Evolutionary conservation across 2,888 invertebrate species (phyloP), one percentile per base, ranked within the genome.

Genomic region (Nematopogon swammerdamellus): DNA sequence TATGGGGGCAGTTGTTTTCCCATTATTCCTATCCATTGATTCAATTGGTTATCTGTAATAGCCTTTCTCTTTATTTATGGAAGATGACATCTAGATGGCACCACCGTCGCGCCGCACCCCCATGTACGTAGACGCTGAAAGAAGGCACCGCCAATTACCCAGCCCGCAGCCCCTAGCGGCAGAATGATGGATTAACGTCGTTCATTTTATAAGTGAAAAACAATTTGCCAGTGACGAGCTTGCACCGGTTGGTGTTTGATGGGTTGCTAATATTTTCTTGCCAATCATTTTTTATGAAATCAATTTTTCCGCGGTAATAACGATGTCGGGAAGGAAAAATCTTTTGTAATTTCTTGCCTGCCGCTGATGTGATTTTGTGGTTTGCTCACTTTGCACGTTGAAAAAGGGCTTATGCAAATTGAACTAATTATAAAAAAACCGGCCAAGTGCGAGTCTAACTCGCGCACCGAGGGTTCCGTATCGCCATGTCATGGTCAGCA

Each of bases 231-330:
- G 17, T 18, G 36, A 64, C 65, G 68, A 72, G 70, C 70, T 55
- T 71, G 72, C 73, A 73, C 67, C 68, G 61, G 36, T 8, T 14
- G 36, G 36, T 14, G 36, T 36, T 36, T 8, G 36, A 36, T 36
- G 36, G 36, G 36, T 36, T 65, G 73, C 71, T 72, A 74, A 76
- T 75, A 74, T 73, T 72, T 69, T 70, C 71, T 70, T 76, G 76
- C 77, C 77, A 77, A 77, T 77, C 77, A 77, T 68, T 67, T 63
- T 63, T 61, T 25, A 25, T 63, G 65, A 66, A 72, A 71, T 75
- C 72, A 75, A 73, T 77, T 77, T 75, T 76, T 66, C 72, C 64
- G 69, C 62, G 60, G 67, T 77, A 77, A 79, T 77, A 77, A 75
- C 72, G 67, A 65, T 70, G 76, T 73, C 77, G 73, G 58, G 63